A percentile compares a stretch with the other conserved stretches of the same genome.
Conservation (phyloP, 2,888 invertebrate genomes). For the Ctenicera cuprea region DNA sequence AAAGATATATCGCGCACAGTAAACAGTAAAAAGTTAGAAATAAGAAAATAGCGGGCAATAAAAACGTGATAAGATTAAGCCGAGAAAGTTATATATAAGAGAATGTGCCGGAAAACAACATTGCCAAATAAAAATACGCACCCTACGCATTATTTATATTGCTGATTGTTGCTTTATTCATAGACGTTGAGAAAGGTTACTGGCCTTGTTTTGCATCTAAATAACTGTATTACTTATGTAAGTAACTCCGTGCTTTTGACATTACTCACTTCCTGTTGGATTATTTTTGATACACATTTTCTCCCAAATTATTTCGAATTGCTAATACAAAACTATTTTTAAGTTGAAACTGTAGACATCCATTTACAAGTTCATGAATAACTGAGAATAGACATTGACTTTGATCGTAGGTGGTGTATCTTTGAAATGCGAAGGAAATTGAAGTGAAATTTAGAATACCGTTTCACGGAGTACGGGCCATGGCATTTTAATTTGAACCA, state of each 20-base stretch:
- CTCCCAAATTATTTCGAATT: too few species aligned
- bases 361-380: too few species aligned
- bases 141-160: not conserved
- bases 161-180: conserved; percentile 11
- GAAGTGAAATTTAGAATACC: too few species aligned
- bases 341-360: too few species aligned
- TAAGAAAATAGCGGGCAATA: conserved; percentile 8
- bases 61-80: conserved; percentile 24
- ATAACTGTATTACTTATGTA: conserved; percentile 14
- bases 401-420: too few species aligned
- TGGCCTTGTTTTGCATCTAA: conserved; percentile 11
- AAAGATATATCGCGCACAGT: not conserved
- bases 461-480: too few species aligned
- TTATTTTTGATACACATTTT: too few species aligned
- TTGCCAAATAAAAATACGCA: conserved; percentile 17
- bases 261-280: not conserved
- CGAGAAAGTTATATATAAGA: not conserved
- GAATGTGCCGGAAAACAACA: conserved; percentile 13
- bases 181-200: conserved; percentile 8
- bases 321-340: too few species aligned
- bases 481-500: too few species aligned
- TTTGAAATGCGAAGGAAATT: too few species aligned
- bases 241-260: not conserved
- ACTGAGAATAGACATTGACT: too few species aligned
- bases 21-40: not conserved